Evolutionary conservation across 2,888 invertebrate species (phyloP).

Genomic region (Oligia fasciuncula): DNA sequence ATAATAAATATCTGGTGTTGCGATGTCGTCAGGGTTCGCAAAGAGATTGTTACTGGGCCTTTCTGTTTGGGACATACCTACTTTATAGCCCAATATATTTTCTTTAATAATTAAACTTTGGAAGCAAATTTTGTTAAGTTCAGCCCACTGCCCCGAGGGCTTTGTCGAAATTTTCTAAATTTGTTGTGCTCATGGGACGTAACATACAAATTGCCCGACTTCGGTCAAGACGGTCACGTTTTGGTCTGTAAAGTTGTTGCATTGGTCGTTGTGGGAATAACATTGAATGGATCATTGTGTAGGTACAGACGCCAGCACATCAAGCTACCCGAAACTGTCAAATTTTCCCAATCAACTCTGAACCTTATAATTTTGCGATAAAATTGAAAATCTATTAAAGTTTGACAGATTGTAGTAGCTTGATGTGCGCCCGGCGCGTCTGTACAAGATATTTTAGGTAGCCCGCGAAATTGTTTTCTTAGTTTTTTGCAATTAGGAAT

Average conservation of each 20-base stretch:
- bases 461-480: background rate
- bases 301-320: too few relatives aligned
- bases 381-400: too few relatives aligned
- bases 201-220: constrained; percentile 45
- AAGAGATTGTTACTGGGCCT: constrained; percentile 11
- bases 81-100: constrained; percentile 29
- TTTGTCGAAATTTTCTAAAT: constrained; percentile 42
- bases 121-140: constrained; percentile 47
- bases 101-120: constrained; percentile 48
- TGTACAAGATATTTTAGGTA: background rate
- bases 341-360: too few relatives aligned
- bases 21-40: constrained; percentile 2
- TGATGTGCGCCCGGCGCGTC: too few relatives aligned
- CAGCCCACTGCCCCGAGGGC: constrained; percentile 17
- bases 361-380: too few relatives aligned
- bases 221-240: constrained; percentile 24
- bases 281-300: constrained; percentile 17
- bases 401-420: too few relatives aligned
- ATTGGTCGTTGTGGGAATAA: constrained; percentile 17
- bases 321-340: too few relatives aligned
- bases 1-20: constrained; percentile 22
- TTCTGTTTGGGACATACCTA: constrained; percentile 15
- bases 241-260: constrained; percentile 35
- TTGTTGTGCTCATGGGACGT: constrained; percentile 51
- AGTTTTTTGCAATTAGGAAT: too few relatives aligned